A percentile compares a stretch with the other conserved stretches of the same genome.
These are phyloP conservation scores for Periophthalmus modestus DNA, from an alignment of 2,113 vertebrate species.

Conservation along the genomic window DNA sequence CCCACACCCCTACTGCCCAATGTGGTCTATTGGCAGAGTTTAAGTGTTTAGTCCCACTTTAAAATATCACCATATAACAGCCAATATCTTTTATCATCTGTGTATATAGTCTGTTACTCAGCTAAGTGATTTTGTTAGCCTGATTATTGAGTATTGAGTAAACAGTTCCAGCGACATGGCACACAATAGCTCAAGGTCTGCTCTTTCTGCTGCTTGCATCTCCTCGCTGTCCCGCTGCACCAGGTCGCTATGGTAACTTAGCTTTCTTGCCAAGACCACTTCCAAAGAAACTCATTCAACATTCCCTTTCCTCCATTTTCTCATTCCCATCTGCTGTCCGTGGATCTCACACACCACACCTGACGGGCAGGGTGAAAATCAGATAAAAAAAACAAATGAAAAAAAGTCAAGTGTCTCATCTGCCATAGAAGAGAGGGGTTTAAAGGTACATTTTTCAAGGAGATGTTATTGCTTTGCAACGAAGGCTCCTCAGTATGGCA, in stretches of 20 bases:
- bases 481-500: too few relatives aligned
- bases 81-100: background rate
- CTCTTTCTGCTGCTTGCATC: conserved; percentile 25
- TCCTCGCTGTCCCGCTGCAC: conserved; percentile 56
- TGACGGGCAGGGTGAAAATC: conserved; percentile 18
- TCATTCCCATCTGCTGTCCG: conserved; percentile 29
- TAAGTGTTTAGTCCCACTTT: too few relatives aligned
- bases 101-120: background rate
- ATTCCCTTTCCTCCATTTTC: conserved; percentile 51
- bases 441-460: background rate
- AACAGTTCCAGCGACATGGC: background rate
- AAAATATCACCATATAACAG: too few relatives aligned
- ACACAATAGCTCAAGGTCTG: conserved; percentile 59
- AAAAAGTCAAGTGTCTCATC: conserved; percentile 10
- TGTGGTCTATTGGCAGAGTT: too few relatives aligned
- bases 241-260: conserved; percentile 73
- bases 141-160: conserved; percentile 6
- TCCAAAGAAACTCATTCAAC: conserved; percentile 63
- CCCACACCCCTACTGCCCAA: too few relatives aligned
- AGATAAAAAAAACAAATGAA: conserved; percentile 13
- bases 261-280: conserved; percentile 66
- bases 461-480: background rate
- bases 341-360: conserved; percentile 4
- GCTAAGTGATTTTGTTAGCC: background rate
- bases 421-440: background rate